Evolutionary conservation across 2,797 vertebrate genomes (phyloP), one percentile per base, ranked within the genome.

Genomic region (Macroramphosus scolopax): DNA sequence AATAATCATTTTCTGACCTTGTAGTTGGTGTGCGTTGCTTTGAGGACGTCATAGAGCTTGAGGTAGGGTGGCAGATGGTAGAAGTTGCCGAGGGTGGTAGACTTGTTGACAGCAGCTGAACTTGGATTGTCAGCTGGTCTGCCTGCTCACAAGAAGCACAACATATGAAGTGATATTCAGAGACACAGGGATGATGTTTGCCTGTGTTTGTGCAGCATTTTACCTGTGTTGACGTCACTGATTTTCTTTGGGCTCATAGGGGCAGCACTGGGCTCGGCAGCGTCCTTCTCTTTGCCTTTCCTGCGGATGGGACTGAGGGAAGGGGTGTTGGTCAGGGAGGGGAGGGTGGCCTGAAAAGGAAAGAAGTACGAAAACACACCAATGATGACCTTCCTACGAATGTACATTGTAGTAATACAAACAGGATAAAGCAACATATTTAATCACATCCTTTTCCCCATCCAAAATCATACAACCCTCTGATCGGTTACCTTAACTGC

Each of bases 221-320:
- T 68, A 99, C 97, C 95, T 77, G 92, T 78, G 77, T 86, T 93
- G 8, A 85, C 50, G 36, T 99, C 96, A 1, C 57, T 86, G 58
- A 85, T 87, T 72, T 98, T 99, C 81, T 97, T 98, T 53, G 97
- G 97, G 65, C 96, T 99, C 89, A 95, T 86, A 0, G 95, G 93
- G 4, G 85, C 90, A 11, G 87, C 67, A 0, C 82, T 71, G 42
- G 91, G 88, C 38, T 99, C 97, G 0, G 58, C 76, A 0, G 71
- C 43, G 2, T 99, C 97, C 48, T 92, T 95, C 43, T 98, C 97
- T 55, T 98, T 98, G 17, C 94, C 93, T 64, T 98, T 99, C 32
- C 96, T 90, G 37, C 97, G 91, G 57, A 99, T 98, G 0, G 96
- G 97, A 68, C 97, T 99, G 46, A 99, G 88, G 33, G 97, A 98